These are phyloP conservation scores for Balaeniceps rex DNA, from an alignment of 2,113 vertebrate species.

Conservation along the genomic window DNA sequence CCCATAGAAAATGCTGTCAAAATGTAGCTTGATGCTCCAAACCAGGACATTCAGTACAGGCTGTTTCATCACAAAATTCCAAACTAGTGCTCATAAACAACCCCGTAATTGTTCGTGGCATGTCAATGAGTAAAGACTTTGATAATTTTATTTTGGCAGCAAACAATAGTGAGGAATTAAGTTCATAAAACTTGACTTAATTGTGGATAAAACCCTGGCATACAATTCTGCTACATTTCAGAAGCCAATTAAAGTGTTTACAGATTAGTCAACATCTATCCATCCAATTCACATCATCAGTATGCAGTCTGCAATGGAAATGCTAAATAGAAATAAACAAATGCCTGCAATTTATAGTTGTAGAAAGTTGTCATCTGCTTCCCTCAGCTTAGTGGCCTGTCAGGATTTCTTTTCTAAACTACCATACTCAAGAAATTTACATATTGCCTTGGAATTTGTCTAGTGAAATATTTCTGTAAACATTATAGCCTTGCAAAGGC, in stretches of 20 bases:
- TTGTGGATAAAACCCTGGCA: conserved; percentile 31
- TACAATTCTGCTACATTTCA: neutral
- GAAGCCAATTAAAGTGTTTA: conserved; percentile 53
- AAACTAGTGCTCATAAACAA: neutral
- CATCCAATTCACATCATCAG: conserved; percentile 3
- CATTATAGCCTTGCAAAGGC: neutral
- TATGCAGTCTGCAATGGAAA: neutral
- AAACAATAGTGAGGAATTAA: conserved; percentile 34
- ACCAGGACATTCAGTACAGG: neutral
- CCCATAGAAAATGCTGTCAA: neutral
- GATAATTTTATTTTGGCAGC: conserved; percentile 31
- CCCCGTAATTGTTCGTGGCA: neutral
- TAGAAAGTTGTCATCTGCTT: neutral
- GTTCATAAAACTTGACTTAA: conserved; percentile 53
- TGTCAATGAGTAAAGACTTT: neutral
- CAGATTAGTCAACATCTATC: conserved; percentile 49
- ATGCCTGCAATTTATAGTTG: neutral
- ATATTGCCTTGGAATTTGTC: neutral
- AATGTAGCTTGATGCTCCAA: neutral
- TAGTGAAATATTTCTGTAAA: neutral
- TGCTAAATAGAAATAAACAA: conserved; percentile 28
- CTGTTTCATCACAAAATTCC: neutral
- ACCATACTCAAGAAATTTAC: neutral
- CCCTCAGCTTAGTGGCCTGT: neutral
- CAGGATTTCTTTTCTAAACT: neutral